Base-by-base conservation (phyloP, 1,140 invertebrate species). In the Probaryconus sp. region DNA sequence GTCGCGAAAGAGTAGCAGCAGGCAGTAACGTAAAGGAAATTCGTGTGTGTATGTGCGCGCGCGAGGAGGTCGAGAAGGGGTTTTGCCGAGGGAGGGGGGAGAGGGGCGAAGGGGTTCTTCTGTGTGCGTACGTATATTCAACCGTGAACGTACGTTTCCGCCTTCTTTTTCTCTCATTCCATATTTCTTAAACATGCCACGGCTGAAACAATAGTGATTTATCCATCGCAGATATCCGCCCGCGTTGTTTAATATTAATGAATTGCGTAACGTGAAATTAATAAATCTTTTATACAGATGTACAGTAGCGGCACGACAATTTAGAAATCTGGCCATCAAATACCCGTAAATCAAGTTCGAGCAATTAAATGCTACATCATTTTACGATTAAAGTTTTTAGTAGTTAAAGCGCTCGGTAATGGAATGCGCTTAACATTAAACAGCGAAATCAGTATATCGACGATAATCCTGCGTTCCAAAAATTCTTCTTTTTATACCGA, bases 301-400 rank as follows among this genome's bases (percentile, higher is more conserved):
- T 48, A 53, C 56, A 35, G 76, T 74, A 74, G 67, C 70, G 47
- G 45, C 61, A 64, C 65, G 55, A 77, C 63, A 74, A 75, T 78
- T 76, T 70, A 74, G 73, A 80, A 79, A 81, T 73, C 79, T 70
- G 69, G 35, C 72, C 69, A 61, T 71, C 67, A 72, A 81, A 77
- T 63, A 58, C 10, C 43, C 77, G 76, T 81, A 77, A 80, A 81
- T 79, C 77, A 79, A 76, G 75, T 75, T 76, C 50, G 71, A 68
- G 53, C 64, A 75, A 82, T 82, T 79, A 81, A 80, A 76, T 70
- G 65, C 65, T 63, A 78, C 76, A 63, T 79, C 73, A 72, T 76
- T 78, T 80, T 69, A 71, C 76, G 72, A 76, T 80, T 74, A 63
- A 76, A 74, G 64, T 74, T 79, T 79, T 75, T 77, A 73, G 71